Evolutionary conservation across 1,140 invertebrate species (phyloP).

Genomic region (Drosophila setifemur): DNA sequence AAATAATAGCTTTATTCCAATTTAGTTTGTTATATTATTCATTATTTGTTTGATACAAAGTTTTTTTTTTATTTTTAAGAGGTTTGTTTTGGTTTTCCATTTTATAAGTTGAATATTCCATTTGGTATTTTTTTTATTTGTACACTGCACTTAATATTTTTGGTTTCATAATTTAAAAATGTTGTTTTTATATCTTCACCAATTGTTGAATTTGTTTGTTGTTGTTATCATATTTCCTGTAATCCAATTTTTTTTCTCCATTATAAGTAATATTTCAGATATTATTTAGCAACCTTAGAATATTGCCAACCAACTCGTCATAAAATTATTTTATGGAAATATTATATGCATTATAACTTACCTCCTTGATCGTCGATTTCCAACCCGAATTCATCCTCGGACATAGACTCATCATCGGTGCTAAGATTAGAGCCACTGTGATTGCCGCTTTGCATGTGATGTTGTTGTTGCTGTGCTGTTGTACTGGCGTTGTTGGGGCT

Average conservation of each 20-base stretch:
- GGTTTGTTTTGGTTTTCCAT: too few relatives aligned
- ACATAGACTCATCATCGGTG: conserved; percentile 70
- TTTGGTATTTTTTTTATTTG: too few relatives aligned
- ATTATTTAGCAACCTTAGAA: conserved; percentile 12
- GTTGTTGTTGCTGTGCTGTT: conserved; percentile 36
- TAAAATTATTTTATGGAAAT: not conserved
- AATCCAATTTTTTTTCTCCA: not conserved
- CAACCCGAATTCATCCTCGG: conserved; percentile 68
- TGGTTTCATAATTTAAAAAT: not conserved
- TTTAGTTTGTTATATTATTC: too few relatives aligned
- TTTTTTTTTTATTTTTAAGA: too few relatives aligned
- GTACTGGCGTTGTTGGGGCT: conserved; percentile 16
- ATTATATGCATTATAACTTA: conserved; percentile 25
- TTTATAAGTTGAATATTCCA: not conserved
- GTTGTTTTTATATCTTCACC: too few relatives aligned
- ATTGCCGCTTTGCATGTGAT: conserved; percentile 48
- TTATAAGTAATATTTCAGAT: not conserved
- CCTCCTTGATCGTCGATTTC: conserved; percentile 70
- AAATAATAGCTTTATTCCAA: not conserved
- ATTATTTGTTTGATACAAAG: too few relatives aligned
- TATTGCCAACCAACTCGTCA: conserved; percentile 37
- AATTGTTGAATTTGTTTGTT: not conserved
- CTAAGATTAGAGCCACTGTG: conserved; percentile 62
- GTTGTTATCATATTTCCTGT: too few relatives aligned
- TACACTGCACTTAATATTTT: not conserved